phyloP scores from a whole-genome alignment of 2,888 invertebrate genomes.

The Aleiodes alternator region DNA sequence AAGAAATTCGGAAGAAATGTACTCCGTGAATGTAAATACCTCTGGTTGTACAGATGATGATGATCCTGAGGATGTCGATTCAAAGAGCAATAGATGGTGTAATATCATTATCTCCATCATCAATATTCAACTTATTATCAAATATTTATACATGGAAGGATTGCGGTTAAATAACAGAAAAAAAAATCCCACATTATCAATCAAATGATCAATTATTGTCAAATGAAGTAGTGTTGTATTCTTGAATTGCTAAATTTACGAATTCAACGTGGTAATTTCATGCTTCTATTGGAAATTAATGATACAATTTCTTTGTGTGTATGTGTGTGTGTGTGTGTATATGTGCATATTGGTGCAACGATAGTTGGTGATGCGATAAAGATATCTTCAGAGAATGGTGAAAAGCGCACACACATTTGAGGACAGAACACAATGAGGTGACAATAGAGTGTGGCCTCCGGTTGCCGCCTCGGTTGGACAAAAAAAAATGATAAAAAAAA shows the following conservation, averaged over 20 bases:
- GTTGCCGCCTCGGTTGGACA: conserved; percentile 34
- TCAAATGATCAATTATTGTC: neutral
- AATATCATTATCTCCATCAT: conserved; percentile 47
- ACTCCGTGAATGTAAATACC: conserved; percentile 57
- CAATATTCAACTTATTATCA: conserved; percentile 50
- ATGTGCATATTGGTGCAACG: too few relatives aligned
- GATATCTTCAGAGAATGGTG: neutral
- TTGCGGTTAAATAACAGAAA: conserved; percentile 66
- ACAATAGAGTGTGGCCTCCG: conserved; percentile 43
- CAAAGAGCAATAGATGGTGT: conserved; percentile 58
- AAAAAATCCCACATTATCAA: too few relatives aligned
- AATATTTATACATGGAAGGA: conserved; percentile 70
- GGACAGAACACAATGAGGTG: conserved; percentile 36
- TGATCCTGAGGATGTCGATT: conserved; percentile 74
- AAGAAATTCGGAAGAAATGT: conserved; percentile 68
- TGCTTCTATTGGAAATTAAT: too few relatives aligned
- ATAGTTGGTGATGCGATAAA: neutral
- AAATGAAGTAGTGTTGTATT: conserved; percentile 6
- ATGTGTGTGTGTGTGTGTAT: too few relatives aligned
- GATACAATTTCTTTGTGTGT: too few relatives aligned
- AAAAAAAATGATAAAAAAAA: conserved; percentile 2
- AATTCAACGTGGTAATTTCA: too few relatives aligned
- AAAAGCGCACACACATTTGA: conserved; percentile 2
- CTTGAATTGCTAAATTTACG: too few relatives aligned
- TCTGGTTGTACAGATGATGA: conserved; percentile 69